Base-by-base conservation (phyloP, 2,113 vertebrate species). In the Fukomys damarensis region DNA sequence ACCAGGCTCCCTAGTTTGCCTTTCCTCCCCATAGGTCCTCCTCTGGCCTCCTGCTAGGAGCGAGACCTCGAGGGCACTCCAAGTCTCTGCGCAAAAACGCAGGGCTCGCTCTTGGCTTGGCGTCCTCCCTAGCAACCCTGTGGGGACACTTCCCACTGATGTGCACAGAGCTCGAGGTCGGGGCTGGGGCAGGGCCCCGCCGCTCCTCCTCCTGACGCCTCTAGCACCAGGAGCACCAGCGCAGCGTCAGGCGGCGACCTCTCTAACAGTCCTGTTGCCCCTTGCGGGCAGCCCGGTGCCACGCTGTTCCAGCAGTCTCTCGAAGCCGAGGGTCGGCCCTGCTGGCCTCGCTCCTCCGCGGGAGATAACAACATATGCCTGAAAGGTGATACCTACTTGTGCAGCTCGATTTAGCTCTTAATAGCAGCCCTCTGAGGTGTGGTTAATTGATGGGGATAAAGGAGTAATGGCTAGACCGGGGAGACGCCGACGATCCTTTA, bases 391-490 rank as follows among this genome's bases (percentile, higher is more conserved):
- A 82, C 91, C 91, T 95, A 76, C 83, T 97, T 97, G 97, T 93
- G 95, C 95, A 97, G 68, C 97, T 94, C 98, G 87, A 17, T 97
- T 93, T 97, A 95, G 96, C 90, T 86, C 84, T 81, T 95, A 97
- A 97, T 95, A 96, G 95, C 94, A 97, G 91, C 86, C 97, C 97
- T 94, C 63, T 38, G 97, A 98, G 95, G 96, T 96, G 98, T 95
- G 95, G 96, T 98, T 98, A 98, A 98, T 98, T 98, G 97, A 96
- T 80, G 96, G 96, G 97, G 97, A 96, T 98, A 97, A 98, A 98
- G 97, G 97, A 76, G 56, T 96, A 98, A 97, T 97, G 97, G 95
- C 98, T 98, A 97, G 96, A 94, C 93, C 93, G 32, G 95, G 94
- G 91, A 96, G 96, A 84, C n/a, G 32, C 84, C 95, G 95, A 84